Evolutionary conservation across 2,888 invertebrate genomes (phyloP).

Genomic region (Clitarchus hookeri): DNA sequence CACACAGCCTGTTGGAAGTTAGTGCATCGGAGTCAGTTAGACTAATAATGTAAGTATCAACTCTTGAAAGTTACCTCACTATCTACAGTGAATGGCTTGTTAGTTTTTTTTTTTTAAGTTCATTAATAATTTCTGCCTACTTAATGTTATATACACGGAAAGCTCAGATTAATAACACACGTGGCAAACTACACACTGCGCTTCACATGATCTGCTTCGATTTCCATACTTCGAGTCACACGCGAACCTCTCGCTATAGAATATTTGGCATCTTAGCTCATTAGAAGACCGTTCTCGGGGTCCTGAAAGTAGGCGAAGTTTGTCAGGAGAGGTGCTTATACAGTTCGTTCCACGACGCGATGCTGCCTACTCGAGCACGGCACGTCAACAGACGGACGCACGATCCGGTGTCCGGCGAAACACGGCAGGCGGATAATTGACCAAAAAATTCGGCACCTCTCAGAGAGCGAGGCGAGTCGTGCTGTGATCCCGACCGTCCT

Average conservation of each 20-base stretch:
- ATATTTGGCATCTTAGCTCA: background rate
- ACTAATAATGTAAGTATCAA: background rate
- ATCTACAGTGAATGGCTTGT: background rate
- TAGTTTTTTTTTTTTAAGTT: background rate
- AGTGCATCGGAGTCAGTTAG: background rate
- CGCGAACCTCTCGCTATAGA: background rate
- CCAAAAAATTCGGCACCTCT: background rate
- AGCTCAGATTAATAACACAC: background rate
- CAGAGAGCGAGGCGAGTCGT: background rate
- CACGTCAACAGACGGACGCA: background rate
- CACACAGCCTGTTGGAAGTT: background rate
- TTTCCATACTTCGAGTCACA: background rate
- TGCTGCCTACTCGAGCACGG: too few relatives aligned
- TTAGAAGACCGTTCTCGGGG: background rate
- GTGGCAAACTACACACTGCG: background rate
- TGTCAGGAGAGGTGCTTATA: too few relatives aligned
- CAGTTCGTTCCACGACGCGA: too few relatives aligned
- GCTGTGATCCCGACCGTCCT: background rate
- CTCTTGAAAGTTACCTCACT: background rate
- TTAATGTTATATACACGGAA: background rate
- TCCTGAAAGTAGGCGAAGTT: background rate
- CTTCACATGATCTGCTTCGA: background rate
- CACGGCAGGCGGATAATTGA: background rate
- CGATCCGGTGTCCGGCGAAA: background rate
- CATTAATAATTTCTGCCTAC: background rate